These are phyloP conservation scores for Noctua fimbriata DNA, from an alignment of 2,888 invertebrate species.

Conservation along the genomic window DNA sequence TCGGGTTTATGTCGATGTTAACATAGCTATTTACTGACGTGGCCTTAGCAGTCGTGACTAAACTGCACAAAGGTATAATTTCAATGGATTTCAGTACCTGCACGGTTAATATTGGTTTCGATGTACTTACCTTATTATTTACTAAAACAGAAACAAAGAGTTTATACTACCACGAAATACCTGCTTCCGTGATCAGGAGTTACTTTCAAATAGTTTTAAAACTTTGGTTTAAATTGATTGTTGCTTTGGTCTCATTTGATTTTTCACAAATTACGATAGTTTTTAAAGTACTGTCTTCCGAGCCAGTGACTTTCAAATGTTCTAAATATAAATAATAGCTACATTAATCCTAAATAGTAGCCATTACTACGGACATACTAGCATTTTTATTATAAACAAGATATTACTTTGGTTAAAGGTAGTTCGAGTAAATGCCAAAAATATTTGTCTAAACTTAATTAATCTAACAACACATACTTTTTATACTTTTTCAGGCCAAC, in stretches of 20 bases:
- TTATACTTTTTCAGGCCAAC: conserved; percentile 80
- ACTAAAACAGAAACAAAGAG: background rate
- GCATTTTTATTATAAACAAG: background rate
- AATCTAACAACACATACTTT: conserved; percentile 19
- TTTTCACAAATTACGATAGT: background rate
- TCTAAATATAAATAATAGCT: background rate
- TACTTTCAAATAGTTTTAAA: background rate
- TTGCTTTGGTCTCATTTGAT: background rate
- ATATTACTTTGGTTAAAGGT: background rate
- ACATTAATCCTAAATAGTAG: background rate
- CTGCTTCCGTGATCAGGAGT: background rate
- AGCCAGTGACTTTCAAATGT: background rate
- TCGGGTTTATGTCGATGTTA: conserved; percentile 45
- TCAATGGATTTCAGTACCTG: conserved; percentile 27
- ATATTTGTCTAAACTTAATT: background rate
- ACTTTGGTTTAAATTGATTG: background rate
- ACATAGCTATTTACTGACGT: conserved; percentile 58
- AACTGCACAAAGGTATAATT: conserved; percentile 51
- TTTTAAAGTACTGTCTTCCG: background rate
- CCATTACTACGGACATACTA: background rate
- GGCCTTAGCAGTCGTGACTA: conserved; percentile 65
- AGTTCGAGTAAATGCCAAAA: background rate
- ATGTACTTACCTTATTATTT: conserved; percentile 1
- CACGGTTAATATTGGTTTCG: conserved; percentile 2
- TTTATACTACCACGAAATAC: background rate